Evolutionary conservation across 2,888 invertebrate species (phyloP), one percentile per base, ranked within the genome.

Genomic region (Camptogramma bilineatum): DNA sequence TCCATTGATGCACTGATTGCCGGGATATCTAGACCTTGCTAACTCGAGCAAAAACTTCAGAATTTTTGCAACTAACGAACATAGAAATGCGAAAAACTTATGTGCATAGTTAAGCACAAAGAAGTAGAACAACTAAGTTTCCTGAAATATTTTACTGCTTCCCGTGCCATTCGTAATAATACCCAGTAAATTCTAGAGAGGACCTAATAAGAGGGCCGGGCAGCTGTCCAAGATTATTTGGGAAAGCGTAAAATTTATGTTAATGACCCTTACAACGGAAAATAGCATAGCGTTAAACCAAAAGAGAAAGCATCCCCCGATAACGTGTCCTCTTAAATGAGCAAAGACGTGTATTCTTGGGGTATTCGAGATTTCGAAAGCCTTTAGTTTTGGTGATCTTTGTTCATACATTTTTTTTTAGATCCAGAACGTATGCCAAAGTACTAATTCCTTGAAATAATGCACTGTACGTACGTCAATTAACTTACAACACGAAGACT

Each of bases 191-290:
- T 85, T 83, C 69, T 67, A 82, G 75, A 80, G 78, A 83, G 81
- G 78, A 79, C 78, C 81, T 85, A 85, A 86, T 84, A 82, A 78
- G 66, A 82, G 82, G 83, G 82, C 81, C 77, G 86, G 83, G 85
- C 85, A 84, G 73, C 73, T 79, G 82, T 85, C 86, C 85, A 84
- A 84, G 84, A 83, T 87, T 88, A 88, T 88, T 84, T 86, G 76
- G 77, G 79, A 81, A 62, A 83, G 82, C 87, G 87, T 87, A 86
- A 87, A 88, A 88, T 89, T 88, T 88, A 89, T 89, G 88, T 89
- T 89, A 90, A 90, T 89, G 87, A 88, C 79, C 72, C 81, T 77
- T 77, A 76, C 73, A 78, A 81, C 77, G 82, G 82, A 79, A 85
- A 86, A 83, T 83, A 86, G 82, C 83, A 83, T 85, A 83, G 81